Evolutionary conservation across 2,888 invertebrate species (phyloP).

Genomic region (Entomobrya proxima): DNA sequence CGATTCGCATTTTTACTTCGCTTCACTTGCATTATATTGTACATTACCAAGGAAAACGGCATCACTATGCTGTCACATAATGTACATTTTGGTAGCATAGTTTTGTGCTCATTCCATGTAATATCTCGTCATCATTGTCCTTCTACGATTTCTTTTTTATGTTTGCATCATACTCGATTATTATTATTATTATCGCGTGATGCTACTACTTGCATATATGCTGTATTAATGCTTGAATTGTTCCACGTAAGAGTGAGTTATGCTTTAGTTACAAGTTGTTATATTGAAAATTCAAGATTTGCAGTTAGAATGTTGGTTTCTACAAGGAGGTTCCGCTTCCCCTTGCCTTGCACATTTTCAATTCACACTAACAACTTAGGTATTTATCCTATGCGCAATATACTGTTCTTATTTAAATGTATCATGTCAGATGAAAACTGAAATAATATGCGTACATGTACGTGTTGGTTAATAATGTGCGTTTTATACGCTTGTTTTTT

Average conservation of each 20-base stretch:
- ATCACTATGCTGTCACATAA: background rate
- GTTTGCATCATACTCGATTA: background rate
- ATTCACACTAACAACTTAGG: background rate
- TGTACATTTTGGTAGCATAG: background rate
- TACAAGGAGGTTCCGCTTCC: background rate
- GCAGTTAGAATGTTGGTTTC: background rate
- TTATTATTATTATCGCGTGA: background rate
- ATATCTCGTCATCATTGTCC: background rate
- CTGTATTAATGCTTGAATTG: slow-evolving; percentile 8
- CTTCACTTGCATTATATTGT: slow-evolving; percentile 58
- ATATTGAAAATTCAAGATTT: background rate
- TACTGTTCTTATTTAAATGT: too few species aligned
- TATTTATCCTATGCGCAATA: too few species aligned
- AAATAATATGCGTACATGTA: too few species aligned
- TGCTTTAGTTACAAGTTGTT: background rate
- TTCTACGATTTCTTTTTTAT: background rate
- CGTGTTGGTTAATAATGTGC: too few species aligned
- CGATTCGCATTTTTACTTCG: slow-evolving; percentile 73
- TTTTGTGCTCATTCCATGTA: background rate
- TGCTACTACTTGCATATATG: background rate
- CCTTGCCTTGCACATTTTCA: background rate
- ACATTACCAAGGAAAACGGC: slow-evolving; percentile 8
- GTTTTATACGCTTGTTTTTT: too few species aligned
- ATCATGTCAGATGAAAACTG: too few species aligned
- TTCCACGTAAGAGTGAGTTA: background rate